Evolutionary conservation across 2,113 vertebrate genomes (phyloP).

Genomic region (Hemicordylus capensis): DNA sequence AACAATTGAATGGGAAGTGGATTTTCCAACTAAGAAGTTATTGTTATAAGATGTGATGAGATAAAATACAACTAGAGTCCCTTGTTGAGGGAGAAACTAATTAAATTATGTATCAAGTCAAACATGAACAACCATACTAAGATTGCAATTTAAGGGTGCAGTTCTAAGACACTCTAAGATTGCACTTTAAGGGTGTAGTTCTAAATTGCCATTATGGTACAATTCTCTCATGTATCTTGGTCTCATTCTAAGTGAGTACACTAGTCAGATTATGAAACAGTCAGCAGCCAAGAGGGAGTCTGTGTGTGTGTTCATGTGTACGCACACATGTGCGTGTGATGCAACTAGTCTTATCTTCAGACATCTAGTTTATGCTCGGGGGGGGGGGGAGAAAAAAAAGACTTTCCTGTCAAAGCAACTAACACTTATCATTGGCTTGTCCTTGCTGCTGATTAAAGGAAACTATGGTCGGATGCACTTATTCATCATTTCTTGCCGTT

Average conservation of each 20-base stretch:
- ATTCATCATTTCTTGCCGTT: constrained; percentile 9
- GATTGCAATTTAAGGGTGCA: no score
- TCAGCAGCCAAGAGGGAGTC: neutral
- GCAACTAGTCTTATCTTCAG: neutral
- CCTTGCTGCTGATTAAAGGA: constrained; percentile 10
- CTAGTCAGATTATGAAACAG: neutral
- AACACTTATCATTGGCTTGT: neutral
- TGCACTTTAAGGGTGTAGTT: neutral
- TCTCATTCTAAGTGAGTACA: constrained; percentile 19
- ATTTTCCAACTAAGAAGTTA: constrained; percentile 9
- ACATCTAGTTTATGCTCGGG: neutral
- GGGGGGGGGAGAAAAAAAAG: neutral
- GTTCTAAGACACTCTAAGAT: no score
- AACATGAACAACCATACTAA: neutral
- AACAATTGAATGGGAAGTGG: constrained; percentile 15
- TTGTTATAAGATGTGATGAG: constrained; percentile 3
- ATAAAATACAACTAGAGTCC: neutral
- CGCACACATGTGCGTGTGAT: no score
- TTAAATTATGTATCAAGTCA: neutral
- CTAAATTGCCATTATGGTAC: neutral
- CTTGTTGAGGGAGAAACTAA: neutral
- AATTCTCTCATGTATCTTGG: neutral
- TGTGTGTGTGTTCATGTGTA: no score
- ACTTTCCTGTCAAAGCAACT: constrained; percentile 24
- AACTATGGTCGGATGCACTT: neutral